Conservation (phyloP, 2,888 invertebrate species). For the Ochropleura plecta region DNA sequence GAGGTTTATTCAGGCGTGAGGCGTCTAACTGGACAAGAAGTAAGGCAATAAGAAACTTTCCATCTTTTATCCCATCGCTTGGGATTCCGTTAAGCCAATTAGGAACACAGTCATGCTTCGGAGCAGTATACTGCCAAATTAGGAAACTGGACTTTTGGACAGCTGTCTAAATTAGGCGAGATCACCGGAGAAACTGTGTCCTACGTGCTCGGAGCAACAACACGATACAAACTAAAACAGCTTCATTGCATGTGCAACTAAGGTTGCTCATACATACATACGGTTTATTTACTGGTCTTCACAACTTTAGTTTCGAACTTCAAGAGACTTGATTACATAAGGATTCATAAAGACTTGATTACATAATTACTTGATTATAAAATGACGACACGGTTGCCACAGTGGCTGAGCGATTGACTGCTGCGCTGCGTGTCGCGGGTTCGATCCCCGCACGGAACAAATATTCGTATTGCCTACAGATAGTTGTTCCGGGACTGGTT, state of each 20-base stretch:
- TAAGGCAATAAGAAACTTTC: conserved; percentile 39
- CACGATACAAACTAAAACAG: conserved; percentile 51
- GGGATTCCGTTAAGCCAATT: conserved; percentile 54
- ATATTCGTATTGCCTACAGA: no score
- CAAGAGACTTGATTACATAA: neutral
- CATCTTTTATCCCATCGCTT: conserved; percentile 44
- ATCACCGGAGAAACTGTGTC: conserved; percentile 43
- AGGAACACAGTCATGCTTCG: conserved; percentile 49
- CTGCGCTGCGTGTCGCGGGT: no score
- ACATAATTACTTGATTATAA: no score
- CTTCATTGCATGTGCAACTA: conserved; percentile 47
- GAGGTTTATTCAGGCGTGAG: conserved; percentile 47
- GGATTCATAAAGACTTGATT: no score
- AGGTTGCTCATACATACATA: conserved; percentile 16
- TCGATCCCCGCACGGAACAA: no score
- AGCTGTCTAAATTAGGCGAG: conserved; percentile 60
- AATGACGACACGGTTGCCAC: no score
- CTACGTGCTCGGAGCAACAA: conserved; percentile 52
- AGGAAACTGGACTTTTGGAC: conserved; percentile 55
- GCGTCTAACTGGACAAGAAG: conserved; percentile 21
- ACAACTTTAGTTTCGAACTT: conserved; percentile 3
- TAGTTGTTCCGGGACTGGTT: no score
- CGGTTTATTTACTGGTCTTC: conserved; percentile 18
- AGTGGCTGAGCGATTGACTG: no score
- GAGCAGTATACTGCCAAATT: conserved; percentile 47